Base-by-base conservation (phyloP, 2,113 vertebrate species). In the Gambusia holbrooki region DNA sequence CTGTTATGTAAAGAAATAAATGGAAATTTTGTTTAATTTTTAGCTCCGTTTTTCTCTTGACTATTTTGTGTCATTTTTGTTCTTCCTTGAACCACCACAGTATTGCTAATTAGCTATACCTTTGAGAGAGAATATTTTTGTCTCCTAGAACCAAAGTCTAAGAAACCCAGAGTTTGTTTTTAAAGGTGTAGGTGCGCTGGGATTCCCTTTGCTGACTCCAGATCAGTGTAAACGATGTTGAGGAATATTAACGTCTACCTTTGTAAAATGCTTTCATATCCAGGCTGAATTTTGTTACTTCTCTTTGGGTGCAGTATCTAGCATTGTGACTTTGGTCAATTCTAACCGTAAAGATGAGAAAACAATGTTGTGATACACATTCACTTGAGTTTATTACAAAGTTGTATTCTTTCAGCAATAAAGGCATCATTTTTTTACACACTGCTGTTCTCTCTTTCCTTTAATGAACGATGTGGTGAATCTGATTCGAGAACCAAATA, bases 401-500 rank as follows among this genome's bases (percentile, higher is more conserved):
- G 94, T 94, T 98, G 95, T 98, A 97, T 97, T 98, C 96, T 97
- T 96, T 94, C 95, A 98, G 97, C 97, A 99, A 99, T 98, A 99
- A 99, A 99, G 95, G 95, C 95, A 93, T 95, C 92, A 92, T 98
- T 96, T 42, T 96, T 42, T 97, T 97, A 96, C 97, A 96, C 93
- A 94, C 92, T 90, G 77, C 29, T 73, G 35, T 73, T 69, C 14
- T 27, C 9, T 27, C 11, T 60, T 33, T 32, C 25, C 14, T 80
- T 30, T 25, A 33, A 48, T 42, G 45, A 48, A 17, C 35, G 17
- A 42, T 42, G 40, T 14, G 40, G 40, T 3, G 3, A 42, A 42
- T 42, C 40, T 42, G 40, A 42, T 15, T 4, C 3, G 4, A 42
- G 40, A 37, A 12, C 35, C 35, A 37, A 37, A 11, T 2, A 37